phyloP scores from a whole-genome alignment of 2,797 vertebrate species.

The Apogon hyalosoma region DNA sequence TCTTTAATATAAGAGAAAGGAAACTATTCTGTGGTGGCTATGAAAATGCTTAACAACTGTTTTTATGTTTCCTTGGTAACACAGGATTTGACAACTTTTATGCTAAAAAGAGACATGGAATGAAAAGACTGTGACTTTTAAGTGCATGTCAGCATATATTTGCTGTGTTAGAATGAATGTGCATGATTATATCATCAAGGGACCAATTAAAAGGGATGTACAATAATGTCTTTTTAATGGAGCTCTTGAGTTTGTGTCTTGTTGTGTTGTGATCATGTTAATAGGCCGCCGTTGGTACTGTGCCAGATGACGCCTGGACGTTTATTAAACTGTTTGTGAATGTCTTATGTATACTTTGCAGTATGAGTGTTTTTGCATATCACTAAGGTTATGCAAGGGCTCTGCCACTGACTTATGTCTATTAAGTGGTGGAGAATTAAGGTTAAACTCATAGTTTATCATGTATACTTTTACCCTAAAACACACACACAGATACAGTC shows the following conservation, averaged over 20 bases:
- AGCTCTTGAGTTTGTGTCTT: constrained; percentile 49
- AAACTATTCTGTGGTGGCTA: constrained; percentile 38
- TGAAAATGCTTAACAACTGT: constrained; percentile 17
- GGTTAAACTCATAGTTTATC: neutral
- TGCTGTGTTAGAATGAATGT: constrained; percentile 5
- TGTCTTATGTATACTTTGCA: neutral
- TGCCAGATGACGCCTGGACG: constrained; percentile 46
- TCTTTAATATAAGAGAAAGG: constrained; percentile 26
- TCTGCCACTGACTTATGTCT: constrained; percentile 18
- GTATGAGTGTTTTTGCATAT: too few species aligned
- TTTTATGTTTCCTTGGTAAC: constrained; percentile 52
- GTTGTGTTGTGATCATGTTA: constrained; percentile 62
- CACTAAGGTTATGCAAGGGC: too few species aligned
- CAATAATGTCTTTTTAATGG: constrained; percentile 64
- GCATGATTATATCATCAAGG: constrained; percentile 27
- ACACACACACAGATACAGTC: neutral
- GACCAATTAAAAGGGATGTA: constrained; percentile 38
- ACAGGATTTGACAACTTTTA: neutral
- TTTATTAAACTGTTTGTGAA: neutral
- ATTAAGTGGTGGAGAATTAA: constrained; percentile 1
- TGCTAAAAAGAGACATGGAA: constrained; percentile 7
- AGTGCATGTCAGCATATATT: neutral
- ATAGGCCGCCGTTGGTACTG: constrained; percentile 40
- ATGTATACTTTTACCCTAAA: neutral
- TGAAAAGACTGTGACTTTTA: neutral